phyloP scores from a whole-genome alignment of 1,140 invertebrate species.

The Drosophila kurseongensis region DNA sequence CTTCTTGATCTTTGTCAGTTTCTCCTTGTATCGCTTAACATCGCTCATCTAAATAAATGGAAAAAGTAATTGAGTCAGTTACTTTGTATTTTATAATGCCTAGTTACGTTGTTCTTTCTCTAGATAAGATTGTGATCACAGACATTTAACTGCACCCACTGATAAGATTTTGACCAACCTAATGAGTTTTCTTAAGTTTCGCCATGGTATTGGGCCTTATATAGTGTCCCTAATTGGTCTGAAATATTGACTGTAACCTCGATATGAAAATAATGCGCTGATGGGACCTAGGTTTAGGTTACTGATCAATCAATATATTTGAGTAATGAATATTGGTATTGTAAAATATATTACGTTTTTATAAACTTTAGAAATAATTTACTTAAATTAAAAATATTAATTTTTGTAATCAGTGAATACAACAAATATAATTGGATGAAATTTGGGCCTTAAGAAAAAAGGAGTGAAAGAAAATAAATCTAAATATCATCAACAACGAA shows the following conservation, averaged over 20 bases:
- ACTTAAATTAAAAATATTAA: too few relatives aligned
- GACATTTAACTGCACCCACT: slow-evolving; percentile 5
- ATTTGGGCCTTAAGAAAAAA: too few relatives aligned
- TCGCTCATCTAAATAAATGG: slow-evolving; percentile 65
- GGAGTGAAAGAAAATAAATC: too few relatives aligned
- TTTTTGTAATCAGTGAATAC: too few relatives aligned
- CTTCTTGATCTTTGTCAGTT: slow-evolving; percentile 74
- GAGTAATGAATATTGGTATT: too few relatives aligned
- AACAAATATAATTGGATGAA: too few relatives aligned
- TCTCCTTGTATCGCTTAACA: slow-evolving; percentile 75
- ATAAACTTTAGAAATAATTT: too few relatives aligned
- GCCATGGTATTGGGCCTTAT: slow-evolving; percentile 20
- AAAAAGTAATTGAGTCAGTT: slow-evolving; percentile 13
- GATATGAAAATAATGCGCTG: neutral
- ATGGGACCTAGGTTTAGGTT: neutral
- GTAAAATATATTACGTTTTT: too few relatives aligned
- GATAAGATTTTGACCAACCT: slow-evolving; percentile 29
- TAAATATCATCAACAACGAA: too few relatives aligned
- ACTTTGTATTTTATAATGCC: slow-evolving; percentile 17
- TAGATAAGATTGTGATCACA: slow-evolving; percentile 33
- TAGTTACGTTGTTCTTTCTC: slow-evolving; percentile 15
- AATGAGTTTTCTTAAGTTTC: neutral
- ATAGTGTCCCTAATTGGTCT: slow-evolving; percentile 12
- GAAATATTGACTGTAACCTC: slow-evolving; percentile 4
- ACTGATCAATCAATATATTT: neutral